Evolutionary conservation across 1,140 invertebrate genomes (phyloP), one percentile per base, ranked within the genome.

Genomic region (Mactra quadrangularis): DNA sequence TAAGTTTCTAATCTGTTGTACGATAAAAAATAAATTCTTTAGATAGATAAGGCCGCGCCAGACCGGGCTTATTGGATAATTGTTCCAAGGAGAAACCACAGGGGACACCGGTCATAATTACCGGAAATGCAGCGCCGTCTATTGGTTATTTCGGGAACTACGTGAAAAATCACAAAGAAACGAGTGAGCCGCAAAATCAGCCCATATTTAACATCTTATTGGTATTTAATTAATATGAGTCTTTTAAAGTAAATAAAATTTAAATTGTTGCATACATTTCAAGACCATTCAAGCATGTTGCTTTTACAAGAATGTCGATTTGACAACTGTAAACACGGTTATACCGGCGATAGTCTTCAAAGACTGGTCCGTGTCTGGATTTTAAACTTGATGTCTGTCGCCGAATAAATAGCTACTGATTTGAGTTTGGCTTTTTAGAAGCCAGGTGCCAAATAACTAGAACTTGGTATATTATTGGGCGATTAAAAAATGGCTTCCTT

Each of bases 111-210:
- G 64, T 68, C 35, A 68, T 68, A 68, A 68, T 68, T 68, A 68
- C 64, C 31, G 64, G 64, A 68, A 68, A 41, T 33, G 45, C 9
- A 68, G 45, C 45, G 64, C 64, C 64, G 22, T 68, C 64, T 68
- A 68, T 50, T 41, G 64, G 64, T 27, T 47, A 68, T 68, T 62
- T 68, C 47, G 64, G 64, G 64, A 64, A 68, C 41, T 68, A 68
- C 64, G 64, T 68, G 64, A 68, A 68, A 68, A 55, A 68, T 29
- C 64, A 68, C 64, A 68, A 68, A 68, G 64, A 50, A 68, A 68
- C 45, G 45, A 68, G 45, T 68, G 47, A 41, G 64, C 45, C 64
- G 64, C 64, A 68, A 68, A 17, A 17, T 68, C 41, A 50, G 45
- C 38, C 64, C 64, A 68, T 68, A 68, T 68, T 68, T 68, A 31